phyloP scores from a whole-genome alignment of 2,888 invertebrate genomes.

The Monochamus alternatus region DNA sequence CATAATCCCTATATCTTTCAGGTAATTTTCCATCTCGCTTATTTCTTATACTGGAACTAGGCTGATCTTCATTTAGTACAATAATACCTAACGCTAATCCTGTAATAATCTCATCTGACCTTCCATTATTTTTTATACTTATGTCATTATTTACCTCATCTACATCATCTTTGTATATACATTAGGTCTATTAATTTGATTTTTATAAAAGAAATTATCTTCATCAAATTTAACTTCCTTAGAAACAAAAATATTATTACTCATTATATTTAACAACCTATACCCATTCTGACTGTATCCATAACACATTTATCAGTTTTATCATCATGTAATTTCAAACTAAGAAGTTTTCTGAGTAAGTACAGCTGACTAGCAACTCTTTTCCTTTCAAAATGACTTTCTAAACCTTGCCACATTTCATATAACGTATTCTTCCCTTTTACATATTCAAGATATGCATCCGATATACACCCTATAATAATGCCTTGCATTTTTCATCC shows the following conservation, averaged over 20 bases:
- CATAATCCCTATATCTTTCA: slow-evolving; percentile 45
- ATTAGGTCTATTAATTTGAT: slow-evolving; percentile 12
- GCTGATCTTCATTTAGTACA: slow-evolving; percentile 22
- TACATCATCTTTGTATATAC: not conserved
- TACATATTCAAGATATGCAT: slow-evolving; percentile 6
- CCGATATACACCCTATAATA: not conserved
- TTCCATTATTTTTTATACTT: not conserved
- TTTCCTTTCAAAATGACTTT: slow-evolving; percentile 1
- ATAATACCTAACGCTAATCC: slow-evolving; percentile 8
- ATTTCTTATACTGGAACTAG: slow-evolving; percentile 6
- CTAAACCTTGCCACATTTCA: not conserved
- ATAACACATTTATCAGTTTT: slow-evolving; percentile 45
- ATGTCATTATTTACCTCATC: not conserved
- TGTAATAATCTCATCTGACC: not conserved
- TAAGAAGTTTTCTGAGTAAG: slow-evolving; percentile 37
- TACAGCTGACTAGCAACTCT: not conserved
- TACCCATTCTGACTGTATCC: slow-evolving; percentile 45
- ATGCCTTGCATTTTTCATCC: slow-evolving; percentile 3
- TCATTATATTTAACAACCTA: slow-evolving; percentile 42
- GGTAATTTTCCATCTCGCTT: slow-evolving; percentile 41
- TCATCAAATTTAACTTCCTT: slow-evolving; percentile 50
- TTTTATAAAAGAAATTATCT: slow-evolving; percentile 36
- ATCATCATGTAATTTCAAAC: slow-evolving; percentile 34
- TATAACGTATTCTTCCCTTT: not conserved
- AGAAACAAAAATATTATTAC: slow-evolving; percentile 37